Evolutionary conservation across 2,888 invertebrate species (phyloP).

Genomic region (Oscheius sp.): DNA sequence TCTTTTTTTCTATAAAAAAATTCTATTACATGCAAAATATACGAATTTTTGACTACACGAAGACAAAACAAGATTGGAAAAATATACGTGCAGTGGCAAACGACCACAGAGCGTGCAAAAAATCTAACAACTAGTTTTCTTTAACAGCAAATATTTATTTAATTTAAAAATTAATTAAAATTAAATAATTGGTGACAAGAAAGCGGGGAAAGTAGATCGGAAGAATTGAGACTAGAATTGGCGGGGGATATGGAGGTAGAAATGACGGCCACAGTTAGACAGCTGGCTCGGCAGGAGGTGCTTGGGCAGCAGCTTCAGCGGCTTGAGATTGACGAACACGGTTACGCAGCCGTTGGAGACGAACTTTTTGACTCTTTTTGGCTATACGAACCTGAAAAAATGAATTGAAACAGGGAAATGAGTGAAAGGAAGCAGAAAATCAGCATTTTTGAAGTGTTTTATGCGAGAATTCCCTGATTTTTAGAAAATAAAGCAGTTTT

Average conservation of each 20-base stretch:
- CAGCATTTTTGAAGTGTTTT: background rate
- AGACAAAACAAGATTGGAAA: background rate
- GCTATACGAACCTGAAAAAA: conserved; percentile 37
- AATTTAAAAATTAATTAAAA: background rate
- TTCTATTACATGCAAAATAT: background rate
- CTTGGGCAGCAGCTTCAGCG: background rate
- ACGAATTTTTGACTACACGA: background rate
- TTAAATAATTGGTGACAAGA: conserved; percentile 1
- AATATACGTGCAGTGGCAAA: conserved; percentile 27
- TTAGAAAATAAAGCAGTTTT: too few species aligned
- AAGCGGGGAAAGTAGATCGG: background rate
- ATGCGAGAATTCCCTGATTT: too few species aligned
- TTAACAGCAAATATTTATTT: background rate
- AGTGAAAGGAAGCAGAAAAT: background rate
- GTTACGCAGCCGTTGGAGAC: conserved; percentile 29
- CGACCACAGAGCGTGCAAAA: conserved; percentile 21
- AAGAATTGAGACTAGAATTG: background rate
- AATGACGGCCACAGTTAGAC: background rate
- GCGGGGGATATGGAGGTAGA: background rate
- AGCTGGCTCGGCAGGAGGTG: background rate
- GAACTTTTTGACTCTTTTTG: conserved; percentile 29
- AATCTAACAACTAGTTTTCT: background rate
- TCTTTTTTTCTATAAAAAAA: background rate
- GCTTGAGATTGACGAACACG: conserved; percentile 19
- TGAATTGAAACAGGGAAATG: background rate